Base-by-base conservation (phyloP, 2,113 vertebrate species). In the Peromyscus leucopus region DNA sequence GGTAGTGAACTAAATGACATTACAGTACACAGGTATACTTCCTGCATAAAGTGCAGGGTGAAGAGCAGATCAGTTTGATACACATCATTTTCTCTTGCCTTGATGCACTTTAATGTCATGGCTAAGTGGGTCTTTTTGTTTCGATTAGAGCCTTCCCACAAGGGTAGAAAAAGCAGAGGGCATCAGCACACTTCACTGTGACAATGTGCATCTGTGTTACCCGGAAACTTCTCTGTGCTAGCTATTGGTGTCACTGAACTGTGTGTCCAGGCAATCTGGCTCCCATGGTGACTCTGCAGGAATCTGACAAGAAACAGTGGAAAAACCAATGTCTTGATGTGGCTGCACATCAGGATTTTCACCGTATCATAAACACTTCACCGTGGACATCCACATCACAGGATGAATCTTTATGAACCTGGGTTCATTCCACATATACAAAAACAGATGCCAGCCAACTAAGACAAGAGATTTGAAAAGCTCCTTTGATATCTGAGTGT, bases 211-310 rank as follows among this genome's bases (percentile, higher is more conserved):
- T 96, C 55, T 95, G 22, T 89, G n/a, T 96, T 93, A 95, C 90
- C 26, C 93, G 2, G 55, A 86, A 39, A 96, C 85, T 97, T 97
- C 86, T 86, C 85, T 96, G 61, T 16, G 61, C 84, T 97, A 51
- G 51, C 84, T 97, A 69, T n/a, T 92, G 88, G 85, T 95, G 39
- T 87, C n/a, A 94, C 90, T 97, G 96, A 98, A 96, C 65, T 39
- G 2, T 42, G 15, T 85, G 85, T 75, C 96, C 0, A 1, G 11
- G 55, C 90, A 91, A 85, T 46, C 2, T 1, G 36, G 21, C 57
- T 97, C 96, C 85, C 0, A 0, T 6, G n/a, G 82, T 57, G 98
- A 55, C 94, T 96, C 96, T 93, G 89, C 13, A 0, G 51, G 97
- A 92, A 89, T 80, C 16, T 13, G 6, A 93, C 79, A 97, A 80